These are phyloP conservation scores for Tupaia tana DNA, from an alignment of 2,113 vertebrate species.

Conservation along the genomic window DNA sequence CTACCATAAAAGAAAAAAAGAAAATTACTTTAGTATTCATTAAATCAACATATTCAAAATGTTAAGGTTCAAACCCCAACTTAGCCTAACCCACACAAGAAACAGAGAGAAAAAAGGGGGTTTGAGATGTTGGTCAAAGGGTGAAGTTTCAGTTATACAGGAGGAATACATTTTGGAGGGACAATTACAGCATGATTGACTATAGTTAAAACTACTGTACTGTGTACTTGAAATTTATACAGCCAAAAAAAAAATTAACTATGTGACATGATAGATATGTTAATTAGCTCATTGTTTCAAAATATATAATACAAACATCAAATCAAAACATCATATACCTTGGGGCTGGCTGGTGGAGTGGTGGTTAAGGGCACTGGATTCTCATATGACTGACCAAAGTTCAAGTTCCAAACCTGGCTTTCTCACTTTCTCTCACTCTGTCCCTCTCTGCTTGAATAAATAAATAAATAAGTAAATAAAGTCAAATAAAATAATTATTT, in stretches of 20 bases:
- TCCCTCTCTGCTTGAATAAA: too few relatives aligned
- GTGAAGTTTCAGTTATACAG: neutral
- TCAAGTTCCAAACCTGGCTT: too few relatives aligned
- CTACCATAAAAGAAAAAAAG: neutral
- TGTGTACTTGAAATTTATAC: neutral
- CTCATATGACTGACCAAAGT: too few relatives aligned
- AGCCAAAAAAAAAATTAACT: neutral
- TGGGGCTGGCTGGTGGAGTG: too few relatives aligned
- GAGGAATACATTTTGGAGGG: neutral
- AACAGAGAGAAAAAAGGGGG: neutral
- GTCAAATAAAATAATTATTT: too few relatives aligned
- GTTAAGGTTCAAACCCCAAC: slow-evolving; percentile 9
- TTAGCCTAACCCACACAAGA: neutral
- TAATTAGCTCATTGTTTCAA: neutral
- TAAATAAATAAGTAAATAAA: too few relatives aligned
- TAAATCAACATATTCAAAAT: slow-evolving; percentile 50
- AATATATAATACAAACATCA: neutral
- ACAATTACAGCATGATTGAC: neutral
- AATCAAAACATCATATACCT: neutral
- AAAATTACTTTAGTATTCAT: slow-evolving; percentile 2
- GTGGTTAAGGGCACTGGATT: too few relatives aligned
- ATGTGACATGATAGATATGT: neutral
- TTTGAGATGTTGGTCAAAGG: neutral
- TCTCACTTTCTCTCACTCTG: too few relatives aligned
- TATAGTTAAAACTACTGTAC: neutral